Percentiles rank a stretch among this genome's conserved stretches.
Conservation (phyloP, 2,113 vertebrate species). For the Perca flavescens region DNA sequence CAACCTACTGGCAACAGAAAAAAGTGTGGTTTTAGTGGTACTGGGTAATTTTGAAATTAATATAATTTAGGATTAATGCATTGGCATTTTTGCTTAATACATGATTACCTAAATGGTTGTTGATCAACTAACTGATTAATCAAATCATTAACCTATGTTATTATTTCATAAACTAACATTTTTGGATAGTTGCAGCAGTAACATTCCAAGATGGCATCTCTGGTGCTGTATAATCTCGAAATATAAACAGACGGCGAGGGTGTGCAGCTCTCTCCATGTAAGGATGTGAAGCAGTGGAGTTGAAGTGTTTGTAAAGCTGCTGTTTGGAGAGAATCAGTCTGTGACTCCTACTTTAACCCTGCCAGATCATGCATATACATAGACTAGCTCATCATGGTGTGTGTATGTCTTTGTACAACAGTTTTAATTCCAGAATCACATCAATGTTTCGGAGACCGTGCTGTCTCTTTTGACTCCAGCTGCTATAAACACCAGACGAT, state of each 20-base stretch:
- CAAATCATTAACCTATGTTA: too few species aligned
- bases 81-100: neutral
- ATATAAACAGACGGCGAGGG: constrained; percentile 59
- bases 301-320: constrained; percentile 34
- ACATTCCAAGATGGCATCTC: constrained; percentile 54
- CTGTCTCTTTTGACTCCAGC: neutral
- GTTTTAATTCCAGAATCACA: neutral
- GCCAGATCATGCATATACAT: constrained; percentile 32
- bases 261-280: constrained; percentile 70
- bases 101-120: too few species aligned
- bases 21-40: neutral
- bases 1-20: neutral
- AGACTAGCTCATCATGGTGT: neutral
- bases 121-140: too few species aligned
- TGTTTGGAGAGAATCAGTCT: constrained; percentile 22
- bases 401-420: constrained; percentile 46
- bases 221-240: constrained; percentile 17
- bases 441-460: neutral
- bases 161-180: neutral
- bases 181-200: neutral
- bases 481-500: neutral
- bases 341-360: constrained; percentile 22
- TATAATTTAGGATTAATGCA: neutral
- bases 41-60: neutral
- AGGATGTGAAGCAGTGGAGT: constrained; percentile 49